Evolutionary conservation across 1,140 invertebrate genomes (phyloP).

Genomic region (Zaprionus lachaisei): DNA sequence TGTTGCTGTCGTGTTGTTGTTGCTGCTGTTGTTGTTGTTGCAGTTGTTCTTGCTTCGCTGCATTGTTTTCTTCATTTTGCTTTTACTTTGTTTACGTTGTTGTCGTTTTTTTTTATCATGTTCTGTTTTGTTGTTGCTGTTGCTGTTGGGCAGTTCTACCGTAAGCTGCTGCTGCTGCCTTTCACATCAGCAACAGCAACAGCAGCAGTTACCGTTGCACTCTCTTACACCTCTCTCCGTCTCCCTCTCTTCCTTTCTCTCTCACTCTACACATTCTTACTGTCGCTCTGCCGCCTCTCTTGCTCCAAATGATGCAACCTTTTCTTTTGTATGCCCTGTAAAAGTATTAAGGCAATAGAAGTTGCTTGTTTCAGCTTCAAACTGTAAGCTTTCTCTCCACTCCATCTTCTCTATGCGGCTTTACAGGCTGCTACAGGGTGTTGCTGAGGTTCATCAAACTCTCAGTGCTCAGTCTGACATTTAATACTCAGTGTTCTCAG

Average conservation of each 20-base stretch:
- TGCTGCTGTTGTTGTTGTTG: constrained; percentile 15
- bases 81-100: constrained; percentile 22
- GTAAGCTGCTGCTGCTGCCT: constrained; percentile 31
- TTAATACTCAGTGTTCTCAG: constrained; percentile 12
- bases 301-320: constrained; percentile 25
- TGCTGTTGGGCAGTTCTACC: background rate
- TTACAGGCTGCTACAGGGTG: too few species aligned
- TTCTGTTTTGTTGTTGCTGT: constrained; percentile 6
- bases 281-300: too few species aligned
- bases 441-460: too few species aligned
- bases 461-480: background rate
- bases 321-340: constrained; percentile 10
- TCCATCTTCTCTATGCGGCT: too few species aligned
- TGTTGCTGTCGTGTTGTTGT: background rate
- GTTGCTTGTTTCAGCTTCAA: background rate
- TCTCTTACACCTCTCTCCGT: constrained; percentile 8
- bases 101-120: constrained; percentile 15
- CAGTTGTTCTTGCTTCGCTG: constrained; percentile 8
- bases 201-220: constrained; percentile 42
- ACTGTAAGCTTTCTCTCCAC: background rate
- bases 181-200: constrained; percentile 43
- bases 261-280: constrained; percentile 3
- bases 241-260: background rate
- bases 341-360: background rate
- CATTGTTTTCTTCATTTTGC: constrained; percentile 15